Percentiles rank a stretch among this genome's conserved stretches.
phyloP scores from a whole-genome alignment of 2,888 invertebrate genomes.

The Sphaeridia pumilis region DNA sequence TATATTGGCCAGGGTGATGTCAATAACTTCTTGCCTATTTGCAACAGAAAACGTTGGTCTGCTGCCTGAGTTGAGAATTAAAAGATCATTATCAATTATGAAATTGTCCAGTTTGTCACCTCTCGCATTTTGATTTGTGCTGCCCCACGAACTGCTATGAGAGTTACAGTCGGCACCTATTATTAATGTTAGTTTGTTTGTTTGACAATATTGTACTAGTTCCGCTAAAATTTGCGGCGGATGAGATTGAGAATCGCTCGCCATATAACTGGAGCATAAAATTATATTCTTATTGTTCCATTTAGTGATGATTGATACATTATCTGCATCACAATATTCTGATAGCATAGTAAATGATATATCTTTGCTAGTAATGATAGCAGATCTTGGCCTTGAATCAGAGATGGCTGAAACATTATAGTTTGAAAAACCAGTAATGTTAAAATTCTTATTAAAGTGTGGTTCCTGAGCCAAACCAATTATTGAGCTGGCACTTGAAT shows the following conservation, averaged over 20 bases:
- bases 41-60: constrained; percentile 2
- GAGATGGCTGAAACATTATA: no score
- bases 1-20: constrained; percentile 7
- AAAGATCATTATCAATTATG: neutral
- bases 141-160: constrained; percentile 7
- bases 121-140: constrained; percentile 4
- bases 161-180: constrained; percentile 11
- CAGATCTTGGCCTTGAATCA: no score
- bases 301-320: neutral
- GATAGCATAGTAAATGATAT: no score
- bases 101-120: neutral
- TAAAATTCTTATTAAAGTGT: no score
- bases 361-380: no score
- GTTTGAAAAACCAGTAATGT: no score
- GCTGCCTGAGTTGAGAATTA: neutral
- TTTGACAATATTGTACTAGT: neutral
- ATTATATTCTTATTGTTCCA: neutral
- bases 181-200: neutral
- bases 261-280: neutral
- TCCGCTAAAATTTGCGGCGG: neutral
- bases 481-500: no score
- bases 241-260: neutral
- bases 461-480: no score
- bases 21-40: constrained; percentile 2
- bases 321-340: no score